Evolutionary conservation across 2,888 invertebrate genomes (phyloP).

Genomic region (Oscheius sp.): DNA sequence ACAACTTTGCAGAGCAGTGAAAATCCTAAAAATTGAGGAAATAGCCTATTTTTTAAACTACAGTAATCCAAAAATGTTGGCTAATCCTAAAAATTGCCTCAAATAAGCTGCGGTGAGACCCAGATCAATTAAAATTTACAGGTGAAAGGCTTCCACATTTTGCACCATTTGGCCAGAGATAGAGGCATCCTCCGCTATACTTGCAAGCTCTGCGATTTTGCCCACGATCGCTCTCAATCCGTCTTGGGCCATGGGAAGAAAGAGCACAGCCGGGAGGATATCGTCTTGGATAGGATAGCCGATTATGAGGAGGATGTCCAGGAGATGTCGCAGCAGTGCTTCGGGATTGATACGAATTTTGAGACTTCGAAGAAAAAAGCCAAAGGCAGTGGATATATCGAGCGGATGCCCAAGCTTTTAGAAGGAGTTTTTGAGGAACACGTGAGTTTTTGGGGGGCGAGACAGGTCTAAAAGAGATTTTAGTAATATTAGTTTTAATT

Average conservation of each 20-base stretch:
- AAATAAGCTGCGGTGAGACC: background rate
- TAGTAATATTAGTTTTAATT: no score
- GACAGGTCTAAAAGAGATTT: no score
- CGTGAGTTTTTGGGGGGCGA: background rate
- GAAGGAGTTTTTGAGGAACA: background rate
- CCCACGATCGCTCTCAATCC: background rate
- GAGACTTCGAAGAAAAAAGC: slow-evolving; percentile 17
- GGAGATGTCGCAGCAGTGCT: slow-evolving; percentile 14
- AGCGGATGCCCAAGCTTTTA: background rate
- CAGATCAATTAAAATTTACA: background rate
- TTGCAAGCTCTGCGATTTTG: slow-evolving; percentile 9
- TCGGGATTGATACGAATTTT: slow-evolving; percentile 10
- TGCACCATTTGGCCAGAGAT: background rate
- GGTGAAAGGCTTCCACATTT: slow-evolving; percentile 12
- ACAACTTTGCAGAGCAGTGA: no score
- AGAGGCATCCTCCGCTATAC: slow-evolving; percentile 15
- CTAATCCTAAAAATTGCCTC: background rate
- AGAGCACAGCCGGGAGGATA: slow-evolving; percentile 11
- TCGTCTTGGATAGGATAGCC: slow-evolving; percentile 11
- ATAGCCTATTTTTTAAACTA: no score
- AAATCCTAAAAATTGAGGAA: no score
- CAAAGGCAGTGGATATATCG: slow-evolving; percentile 5
- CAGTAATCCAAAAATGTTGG: background rate
- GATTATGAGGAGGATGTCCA: slow-evolving; percentile 17
- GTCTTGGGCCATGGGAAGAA: slow-evolving; percentile 2